phyloP scores from a whole-genome alignment of 2,888 invertebrate species.

The Shargacucullia verbasci region DNA sequence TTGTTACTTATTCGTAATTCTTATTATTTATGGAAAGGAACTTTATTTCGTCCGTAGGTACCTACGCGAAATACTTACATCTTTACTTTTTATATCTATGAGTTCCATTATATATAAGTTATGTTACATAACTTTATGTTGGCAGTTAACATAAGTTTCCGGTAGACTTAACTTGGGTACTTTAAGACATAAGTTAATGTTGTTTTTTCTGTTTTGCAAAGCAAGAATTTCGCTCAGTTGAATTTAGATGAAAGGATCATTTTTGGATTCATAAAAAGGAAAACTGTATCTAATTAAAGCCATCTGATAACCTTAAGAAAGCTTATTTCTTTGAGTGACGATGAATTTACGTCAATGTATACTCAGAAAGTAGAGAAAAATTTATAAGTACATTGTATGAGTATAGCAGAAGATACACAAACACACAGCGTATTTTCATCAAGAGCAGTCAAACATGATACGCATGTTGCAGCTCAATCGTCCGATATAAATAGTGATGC shows the following conservation, averaged over 20 bases:
- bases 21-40: slow-evolving; percentile 43
- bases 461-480: slow-evolving; percentile 67
- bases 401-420: slow-evolving; percentile 35
- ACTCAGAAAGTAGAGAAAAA: slow-evolving; percentile 37
- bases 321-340: slow-evolving; percentile 17
- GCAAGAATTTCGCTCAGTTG: slow-evolving; percentile 8
- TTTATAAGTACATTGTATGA: slow-evolving; percentile 23
- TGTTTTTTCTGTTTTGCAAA: slow-evolving; percentile 33
- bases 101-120: slow-evolving; percentile 28
- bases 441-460: slow-evolving; percentile 63
- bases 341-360: slow-evolving; percentile 21
- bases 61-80: slow-evolving; percentile 11
- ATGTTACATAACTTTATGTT: slow-evolving; percentile 34
- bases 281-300: slow-evolving; percentile 16
- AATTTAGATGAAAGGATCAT: slow-evolving; percentile 12
- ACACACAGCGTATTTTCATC: slow-evolving; percentile 58
- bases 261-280: slow-evolving; percentile 12
- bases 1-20: slow-evolving; percentile 48
- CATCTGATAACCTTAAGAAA: slow-evolving; percentile 11
- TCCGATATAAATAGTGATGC: slow-evolving; percentile 66
- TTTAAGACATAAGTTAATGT: slow-evolving; percentile 41
- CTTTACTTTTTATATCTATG: slow-evolving; percentile 27
- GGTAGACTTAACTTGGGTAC: slow-evolving; percentile 37
- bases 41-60: slow-evolving; percentile 35
- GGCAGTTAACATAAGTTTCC: slow-evolving; percentile 46